A percentile compares a stretch with the other conserved stretches of the same genome.
Conservation (phyloP, 2,888 invertebrate species). For the Biston betularia region DNA sequence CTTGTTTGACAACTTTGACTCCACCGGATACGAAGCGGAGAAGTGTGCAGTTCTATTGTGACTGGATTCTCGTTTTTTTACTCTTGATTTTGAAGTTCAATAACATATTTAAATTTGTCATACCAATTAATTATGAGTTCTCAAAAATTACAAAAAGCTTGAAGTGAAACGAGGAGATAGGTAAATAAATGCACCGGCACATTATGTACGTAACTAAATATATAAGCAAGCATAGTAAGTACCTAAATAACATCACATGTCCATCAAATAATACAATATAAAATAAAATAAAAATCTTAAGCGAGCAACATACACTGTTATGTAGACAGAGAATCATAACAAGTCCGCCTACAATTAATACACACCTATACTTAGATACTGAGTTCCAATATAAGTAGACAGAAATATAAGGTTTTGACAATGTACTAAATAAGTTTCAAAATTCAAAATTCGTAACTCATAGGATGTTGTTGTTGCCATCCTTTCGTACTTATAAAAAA, state of each 20-base stretch:
- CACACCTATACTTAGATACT: background rate
- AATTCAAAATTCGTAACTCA: no score
- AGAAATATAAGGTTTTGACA: background rate
- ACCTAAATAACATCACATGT: background rate
- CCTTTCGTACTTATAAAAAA: no score
- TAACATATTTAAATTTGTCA: background rate
- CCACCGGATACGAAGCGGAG: slow-evolving; percentile 39
- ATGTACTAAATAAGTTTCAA: no score
- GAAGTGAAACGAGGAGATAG: no score
- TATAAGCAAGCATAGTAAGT: background rate
- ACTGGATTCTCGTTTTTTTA: slow-evolving; percentile 6
- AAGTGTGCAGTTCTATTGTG: slow-evolving; percentile 34
- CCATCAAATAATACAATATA: no score
- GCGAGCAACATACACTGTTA: background rate
- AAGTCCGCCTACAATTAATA: slow-evolving; percentile 9
- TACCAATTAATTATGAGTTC: no score
- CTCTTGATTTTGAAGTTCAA: background rate
- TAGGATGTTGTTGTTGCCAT: no score
- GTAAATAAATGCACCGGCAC: no score
- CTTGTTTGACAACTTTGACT: slow-evolving; percentile 46
- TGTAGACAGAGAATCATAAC: slow-evolving; percentile 2
- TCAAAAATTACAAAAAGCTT: no score
- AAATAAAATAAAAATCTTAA: no score
- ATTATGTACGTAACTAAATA: no score
- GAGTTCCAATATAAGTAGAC: background rate